These are phyloP conservation scores for Drosophila nr. medialis DNA, from an alignment of 2,888 invertebrate species.

Conservation along the genomic window DNA sequence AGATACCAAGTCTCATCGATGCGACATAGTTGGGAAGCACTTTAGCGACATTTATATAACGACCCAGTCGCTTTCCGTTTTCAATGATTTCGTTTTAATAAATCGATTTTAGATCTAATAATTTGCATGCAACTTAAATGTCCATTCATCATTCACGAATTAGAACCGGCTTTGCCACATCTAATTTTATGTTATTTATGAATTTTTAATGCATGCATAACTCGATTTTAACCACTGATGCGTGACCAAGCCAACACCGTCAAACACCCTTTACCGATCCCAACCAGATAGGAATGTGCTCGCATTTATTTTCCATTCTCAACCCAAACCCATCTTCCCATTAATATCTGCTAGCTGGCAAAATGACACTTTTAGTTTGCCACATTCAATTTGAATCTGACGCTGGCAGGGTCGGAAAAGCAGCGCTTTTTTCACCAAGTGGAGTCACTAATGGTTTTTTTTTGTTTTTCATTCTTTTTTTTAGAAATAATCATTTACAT, in stretches of 20 bases:
- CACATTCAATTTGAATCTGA: not conserved
- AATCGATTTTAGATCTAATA: constrained; percentile 71
- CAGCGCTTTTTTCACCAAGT: not conserved
- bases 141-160: constrained; percentile 67
- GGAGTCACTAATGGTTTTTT: not conserved
- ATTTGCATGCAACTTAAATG: constrained; percentile 73
- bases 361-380: constrained; percentile 1
- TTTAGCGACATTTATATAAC: constrained; percentile 15
- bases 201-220: constrained; percentile 53
- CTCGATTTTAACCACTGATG: constrained; percentile 23
- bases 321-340: not conserved
- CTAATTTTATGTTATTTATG: constrained; percentile 54
- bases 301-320: constrained; percentile 7
- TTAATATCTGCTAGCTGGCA: constrained; percentile 10
- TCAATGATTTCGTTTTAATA: constrained; percentile 28
- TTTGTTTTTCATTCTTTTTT: not conserved
- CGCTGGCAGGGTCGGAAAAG: not conserved
- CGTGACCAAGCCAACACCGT: not conserved
- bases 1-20: constrained; percentile 43
- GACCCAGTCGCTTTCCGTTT: not conserved
- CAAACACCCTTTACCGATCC: not conserved
- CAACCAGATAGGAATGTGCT: not conserved
- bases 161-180: constrained; percentile 16
- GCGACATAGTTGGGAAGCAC: constrained; percentile 10
- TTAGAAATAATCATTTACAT: not conserved